A percentile compares a stretch with the other conserved stretches of the same genome.
phyloP scores from a whole-genome alignment of 2,888 invertebrate species.

The Sphinx pinastri region DNA sequence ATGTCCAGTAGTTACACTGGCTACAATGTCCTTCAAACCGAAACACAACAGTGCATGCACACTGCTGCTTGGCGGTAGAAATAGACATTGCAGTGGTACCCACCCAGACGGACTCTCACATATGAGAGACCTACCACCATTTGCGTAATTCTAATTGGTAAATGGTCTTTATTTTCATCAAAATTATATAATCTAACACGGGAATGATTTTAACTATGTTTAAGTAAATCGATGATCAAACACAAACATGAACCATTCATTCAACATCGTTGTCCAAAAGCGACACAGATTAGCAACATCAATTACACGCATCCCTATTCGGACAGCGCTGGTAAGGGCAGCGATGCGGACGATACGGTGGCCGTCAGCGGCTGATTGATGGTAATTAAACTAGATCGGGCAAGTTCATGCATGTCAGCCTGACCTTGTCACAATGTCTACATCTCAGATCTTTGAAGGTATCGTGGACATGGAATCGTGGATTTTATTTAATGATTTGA shows the following conservation, averaged over 20 bases:
- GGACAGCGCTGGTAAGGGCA: constrained; percentile 49
- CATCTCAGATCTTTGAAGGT: neutral
- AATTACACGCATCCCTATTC: constrained; percentile 52
- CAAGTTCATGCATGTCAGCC: constrained; percentile 16
- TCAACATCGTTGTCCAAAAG: constrained; percentile 32
- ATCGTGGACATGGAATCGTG: neutral
- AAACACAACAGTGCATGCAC: no score
- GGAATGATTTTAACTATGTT: neutral
- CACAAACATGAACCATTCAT: neutral
- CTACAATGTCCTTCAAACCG: no score
- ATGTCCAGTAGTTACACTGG: no score
- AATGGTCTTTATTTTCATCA: neutral
- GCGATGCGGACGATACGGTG: constrained; percentile 51
- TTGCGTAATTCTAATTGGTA: neutral
- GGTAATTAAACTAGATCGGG: constrained; percentile 63
- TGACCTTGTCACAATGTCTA: constrained; percentile 31
- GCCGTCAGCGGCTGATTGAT: constrained; percentile 59
- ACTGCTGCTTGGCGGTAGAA: no score
- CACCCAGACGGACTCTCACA: no score
- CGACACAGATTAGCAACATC: constrained; percentile 63
- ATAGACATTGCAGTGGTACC: no score
- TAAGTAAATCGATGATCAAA: neutral
- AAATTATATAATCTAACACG: no score
- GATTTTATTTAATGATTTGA: neutral
- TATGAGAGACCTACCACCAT: no score